phyloP scores from a whole-genome alignment of 2,113 vertebrate genomes.

The Haplotaxodon microlepis region DNA sequence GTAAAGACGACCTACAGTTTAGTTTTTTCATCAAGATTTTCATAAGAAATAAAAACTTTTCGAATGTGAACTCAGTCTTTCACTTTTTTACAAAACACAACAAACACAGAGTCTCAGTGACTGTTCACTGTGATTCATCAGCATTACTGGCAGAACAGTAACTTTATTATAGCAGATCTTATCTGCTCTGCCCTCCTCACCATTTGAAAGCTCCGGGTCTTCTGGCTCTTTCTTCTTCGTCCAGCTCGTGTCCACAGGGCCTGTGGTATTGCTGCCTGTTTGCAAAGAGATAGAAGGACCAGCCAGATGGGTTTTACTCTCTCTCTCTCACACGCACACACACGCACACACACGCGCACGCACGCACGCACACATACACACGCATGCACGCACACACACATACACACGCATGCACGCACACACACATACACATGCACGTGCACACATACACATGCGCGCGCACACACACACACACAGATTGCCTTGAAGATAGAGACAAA shows the following conservation, averaged over 20 bases:
- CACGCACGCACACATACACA: rapidly evolving
- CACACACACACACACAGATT: neutral
- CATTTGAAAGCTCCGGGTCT: conserved; percentile 29
- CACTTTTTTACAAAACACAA: neutral
- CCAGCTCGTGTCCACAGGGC: conserved; percentile 48
- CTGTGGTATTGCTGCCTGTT: conserved; percentile 22
- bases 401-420: rapidly evolving
- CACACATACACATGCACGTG: neutral
- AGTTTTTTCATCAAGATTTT: neutral
- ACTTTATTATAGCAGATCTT: conserved; percentile 62
- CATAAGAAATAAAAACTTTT: neutral
- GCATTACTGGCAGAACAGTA: conserved; percentile 49
- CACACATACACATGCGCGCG: rapidly evolving
- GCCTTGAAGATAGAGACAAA: conserved; percentile 18
- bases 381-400: neutral
- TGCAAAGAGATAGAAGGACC: conserved; percentile 26
- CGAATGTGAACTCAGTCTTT: neutral
- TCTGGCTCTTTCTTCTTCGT: conserved; percentile 38
- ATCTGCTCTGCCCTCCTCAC: conserved; percentile 35
- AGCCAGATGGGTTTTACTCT: conserved; percentile 30
- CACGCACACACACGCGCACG: neutral
- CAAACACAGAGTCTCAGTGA: neutral
- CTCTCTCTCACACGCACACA: neutral
- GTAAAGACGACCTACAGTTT: neutral
- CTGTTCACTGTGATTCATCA: conserved; percentile 46